Evolutionary conservation across 2,888 invertebrate species (phyloP), one percentile per base, ranked within the genome.

Genomic region (Caenorhabditis sp.): DNA sequence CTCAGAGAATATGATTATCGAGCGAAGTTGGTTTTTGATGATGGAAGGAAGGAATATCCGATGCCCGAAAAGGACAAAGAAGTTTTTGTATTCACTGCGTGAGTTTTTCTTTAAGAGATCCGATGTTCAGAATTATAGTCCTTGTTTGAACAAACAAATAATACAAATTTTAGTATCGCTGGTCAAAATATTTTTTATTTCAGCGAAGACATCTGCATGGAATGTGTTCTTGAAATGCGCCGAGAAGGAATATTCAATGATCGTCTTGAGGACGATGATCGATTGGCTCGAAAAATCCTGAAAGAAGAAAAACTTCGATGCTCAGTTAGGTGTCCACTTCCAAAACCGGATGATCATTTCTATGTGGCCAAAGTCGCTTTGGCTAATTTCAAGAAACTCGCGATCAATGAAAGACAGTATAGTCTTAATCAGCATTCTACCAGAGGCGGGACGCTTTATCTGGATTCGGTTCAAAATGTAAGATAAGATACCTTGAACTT

Each of bases 161-260:
- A n/a, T n/a, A n/a, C n/a, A n/a, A n/a, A n/a, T n/a, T n/a, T n/a
- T n/a, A n/a, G n/a, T n/a, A n/a, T n/a, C n/a, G n/a, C n/a, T n/a
- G n/a, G n/a, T n/a, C n/a, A n/a, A n/a, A n/a, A n/a, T n/a, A n/a
- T n/a, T n/a, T n/a, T n/a, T n/a, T n/a, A n/a, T 63, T 83, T 59
- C 66, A 85, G 85, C 0, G 61, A 52, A 8, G 84, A 86, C 43
- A 67, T 86, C 36, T 86, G 85, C 60, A 63, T 73, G 60, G 77
- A 81, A 26, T 86, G 85, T 59, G 70, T 83, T 17, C 56, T 63
- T 26, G 65, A 70, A 27, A 64, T 83, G 63, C 72, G 80, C 14
- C 50, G 69, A 12, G 85, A 83, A 25, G 82, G 77, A 1, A 66
- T 70, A 21, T 83, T 81, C 62, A 81, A 65, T 52, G 56, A 67